Evolutionary conservation across 2,113 vertebrate species (phyloP).

Genomic region (Indri indri): DNA sequence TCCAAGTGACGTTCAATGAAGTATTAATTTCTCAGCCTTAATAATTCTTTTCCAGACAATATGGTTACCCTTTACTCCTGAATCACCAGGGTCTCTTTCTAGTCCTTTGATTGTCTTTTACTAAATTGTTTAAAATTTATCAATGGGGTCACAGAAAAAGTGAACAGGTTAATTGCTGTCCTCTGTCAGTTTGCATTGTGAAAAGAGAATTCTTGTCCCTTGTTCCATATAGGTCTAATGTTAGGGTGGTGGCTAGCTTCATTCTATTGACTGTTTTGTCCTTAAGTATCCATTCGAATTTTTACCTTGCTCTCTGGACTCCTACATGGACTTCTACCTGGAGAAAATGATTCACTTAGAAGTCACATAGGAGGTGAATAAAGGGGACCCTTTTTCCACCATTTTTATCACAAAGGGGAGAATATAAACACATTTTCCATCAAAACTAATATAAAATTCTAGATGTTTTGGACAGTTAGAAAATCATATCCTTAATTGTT

Average conservation of each 20-base stretch:
- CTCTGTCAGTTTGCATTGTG: not conserved
- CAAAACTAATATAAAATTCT: not conserved
- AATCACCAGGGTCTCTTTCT: not conserved
- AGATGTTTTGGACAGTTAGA: not conserved
- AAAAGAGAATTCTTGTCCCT: not conserved
- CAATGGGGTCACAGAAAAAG: not conserved
- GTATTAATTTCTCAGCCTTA: not conserved
- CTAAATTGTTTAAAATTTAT: constrained; percentile 30
- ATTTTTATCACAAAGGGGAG: not conserved
- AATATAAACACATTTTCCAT: constrained; percentile 13
- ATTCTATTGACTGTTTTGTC: not conserved
- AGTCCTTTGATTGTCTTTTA: not conserved
- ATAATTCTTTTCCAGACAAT: not conserved
- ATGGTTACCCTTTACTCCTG: not conserved
- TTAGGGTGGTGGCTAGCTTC: not conserved
- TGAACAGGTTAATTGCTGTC: not conserved
- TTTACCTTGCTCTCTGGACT: not conserved
- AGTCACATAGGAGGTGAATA: not conserved
- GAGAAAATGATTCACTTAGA: constrained; percentile 29
- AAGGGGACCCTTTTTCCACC: not conserved
- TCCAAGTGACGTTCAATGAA: not conserved
- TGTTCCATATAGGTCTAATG: not conserved
- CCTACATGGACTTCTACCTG: not conserved
- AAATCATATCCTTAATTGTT: not conserved
- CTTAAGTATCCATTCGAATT: not conserved